Percentiles rank a stretch among this genome's conserved stretches.
Evolutionary conservation across 2,113 vertebrate genomes (phyloP).

Genomic region (Vicugna pacos): DNA sequence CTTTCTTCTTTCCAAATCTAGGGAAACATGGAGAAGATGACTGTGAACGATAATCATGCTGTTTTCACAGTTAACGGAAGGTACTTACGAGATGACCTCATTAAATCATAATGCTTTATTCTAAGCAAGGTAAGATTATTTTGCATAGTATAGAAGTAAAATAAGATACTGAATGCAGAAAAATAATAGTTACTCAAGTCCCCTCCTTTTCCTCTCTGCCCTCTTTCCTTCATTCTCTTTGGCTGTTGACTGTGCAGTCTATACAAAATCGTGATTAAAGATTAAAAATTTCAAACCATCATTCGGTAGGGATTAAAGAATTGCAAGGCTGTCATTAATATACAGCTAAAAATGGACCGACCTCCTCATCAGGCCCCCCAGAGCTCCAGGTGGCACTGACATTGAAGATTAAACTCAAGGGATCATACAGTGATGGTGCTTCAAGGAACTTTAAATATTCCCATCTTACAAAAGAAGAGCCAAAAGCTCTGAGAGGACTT

Average conservation of each 20-base stretch:
- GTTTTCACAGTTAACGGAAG: background rate
- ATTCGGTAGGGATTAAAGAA: conserved; percentile 37
- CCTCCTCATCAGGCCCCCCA: background rate
- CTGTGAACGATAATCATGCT: background rate
- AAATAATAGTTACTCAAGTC: background rate
- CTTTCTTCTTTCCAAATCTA: conserved; percentile 98
- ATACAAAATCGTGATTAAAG: background rate
- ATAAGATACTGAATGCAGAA: background rate
- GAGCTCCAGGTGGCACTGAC: background rate
- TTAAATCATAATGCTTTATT: background rate
- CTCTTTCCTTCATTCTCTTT: background rate
- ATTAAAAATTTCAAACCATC: background rate
- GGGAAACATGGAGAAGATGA: conserved; percentile 65
- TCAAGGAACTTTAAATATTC: background rate
- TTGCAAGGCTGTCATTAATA: background rate
- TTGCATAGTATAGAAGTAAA: conserved; percentile 31
- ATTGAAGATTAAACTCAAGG: conserved; percentile 19
- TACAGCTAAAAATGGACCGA: background rate
- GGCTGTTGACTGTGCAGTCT: background rate
- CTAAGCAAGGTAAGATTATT: background rate
- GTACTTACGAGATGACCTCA: background rate
- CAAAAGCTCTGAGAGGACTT: background rate
- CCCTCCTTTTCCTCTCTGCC: background rate
- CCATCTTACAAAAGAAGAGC: background rate
- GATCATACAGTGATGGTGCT: background rate